phyloP scores from a whole-genome alignment of 1,140 invertebrate species.

The Papilio xuthus region DNA sequence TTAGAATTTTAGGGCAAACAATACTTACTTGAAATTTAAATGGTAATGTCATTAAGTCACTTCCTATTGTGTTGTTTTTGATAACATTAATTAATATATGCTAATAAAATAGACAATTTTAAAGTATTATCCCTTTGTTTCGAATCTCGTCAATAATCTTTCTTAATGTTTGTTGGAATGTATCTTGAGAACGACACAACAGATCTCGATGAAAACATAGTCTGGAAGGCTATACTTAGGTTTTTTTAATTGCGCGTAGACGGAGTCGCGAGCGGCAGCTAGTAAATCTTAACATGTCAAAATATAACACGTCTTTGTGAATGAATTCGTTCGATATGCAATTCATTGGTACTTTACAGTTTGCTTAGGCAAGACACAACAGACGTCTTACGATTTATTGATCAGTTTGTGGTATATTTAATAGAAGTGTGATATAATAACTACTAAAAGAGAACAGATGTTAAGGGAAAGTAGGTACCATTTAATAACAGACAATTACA shows the following conservation, averaged over 20 bases:
- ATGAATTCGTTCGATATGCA: too few species aligned
- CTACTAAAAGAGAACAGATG: neutral
- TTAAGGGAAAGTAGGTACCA: conserved; percentile 8
- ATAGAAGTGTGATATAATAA: neutral
- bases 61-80: neutral
- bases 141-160: neutral
- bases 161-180: too few species aligned
- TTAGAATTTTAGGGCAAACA: neutral
- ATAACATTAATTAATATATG: neutral
- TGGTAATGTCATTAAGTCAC: conserved; percentile 7
- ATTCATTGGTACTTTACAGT: neutral
- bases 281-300: too few species aligned
- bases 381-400: neutral
- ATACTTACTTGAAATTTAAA: neutral
- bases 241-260: too few species aligned
- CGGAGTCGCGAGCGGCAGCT: too few species aligned
- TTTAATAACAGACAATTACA: neutral
- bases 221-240: too few species aligned
- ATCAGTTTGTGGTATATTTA: too few species aligned
- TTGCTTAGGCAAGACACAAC: neutral
- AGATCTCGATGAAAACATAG: too few species aligned
- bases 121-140: neutral
- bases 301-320: too few species aligned
- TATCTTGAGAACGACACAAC: too few species aligned
- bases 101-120: neutral